Evolutionary conservation across 2,113 vertebrate genomes (phyloP), one percentile per base, ranked within the genome.

Genomic region (Nibea albiflora): DNA sequence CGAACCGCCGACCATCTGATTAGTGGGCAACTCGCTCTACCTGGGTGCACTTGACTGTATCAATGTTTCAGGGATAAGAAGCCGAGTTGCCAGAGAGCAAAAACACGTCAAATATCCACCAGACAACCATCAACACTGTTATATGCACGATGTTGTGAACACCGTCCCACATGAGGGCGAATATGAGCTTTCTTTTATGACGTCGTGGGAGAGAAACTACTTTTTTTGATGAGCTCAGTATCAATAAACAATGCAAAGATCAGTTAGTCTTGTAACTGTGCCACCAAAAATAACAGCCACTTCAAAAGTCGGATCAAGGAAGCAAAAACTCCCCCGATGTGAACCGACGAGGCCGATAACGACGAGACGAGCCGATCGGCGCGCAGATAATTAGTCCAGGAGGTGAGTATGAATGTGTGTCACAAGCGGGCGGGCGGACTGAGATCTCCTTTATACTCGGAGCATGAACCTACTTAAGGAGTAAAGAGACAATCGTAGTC

Each of bases 401-500:
- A 49, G 39, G 7, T n/a, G 8, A 19, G 24, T 16, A 39, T 15
- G 44, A 72, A 56, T 9, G 44, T 58, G 66, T 42, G 54, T 53
- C 47, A 24, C 28, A 53, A 47, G 16, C 56, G 56, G 56, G n/a
- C 74, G 67, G 8, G 2, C 35, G 12, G 9, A 63, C 3, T 0
- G 5, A 31, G 26, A 28, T 24, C 64, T 70, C 65, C 12, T 66
- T 56, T 49, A 12, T 11, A 28, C 11, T 11, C 31, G 69, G 53
- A 75, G 24, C 54, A 20, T 24, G 16, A 60, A 56, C 6, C 60
- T 52, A 39, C 24, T 24, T 35, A 42, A 14, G 57, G 50, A 68
- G 73, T 54, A 75, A 65, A 77, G 35, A 66, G 44, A 76, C 58
- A 58, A 70, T 77, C 64, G 58, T 72, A 26, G 9, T 63, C 46